Evolutionary conservation across 2,113 vertebrate genomes (phyloP).

Genomic region (Pteropus alecto): DNA sequence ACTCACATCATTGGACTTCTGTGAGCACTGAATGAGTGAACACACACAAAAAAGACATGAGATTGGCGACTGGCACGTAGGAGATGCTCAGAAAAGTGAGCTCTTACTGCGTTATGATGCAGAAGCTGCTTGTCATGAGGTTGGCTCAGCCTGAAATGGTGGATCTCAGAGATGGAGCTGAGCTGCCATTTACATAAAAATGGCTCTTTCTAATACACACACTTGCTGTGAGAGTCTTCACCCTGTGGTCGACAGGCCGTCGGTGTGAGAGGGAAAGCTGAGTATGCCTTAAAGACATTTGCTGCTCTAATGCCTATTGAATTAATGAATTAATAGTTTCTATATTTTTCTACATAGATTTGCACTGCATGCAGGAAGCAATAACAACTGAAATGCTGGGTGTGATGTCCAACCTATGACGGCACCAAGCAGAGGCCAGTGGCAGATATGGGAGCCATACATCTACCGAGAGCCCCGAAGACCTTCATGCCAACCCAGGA

Average conservation of each 20-base stretch:
- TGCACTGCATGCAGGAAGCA: background rate
- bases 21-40: background rate
- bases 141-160: background rate
- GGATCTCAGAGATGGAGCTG: background rate
- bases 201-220: background rate
- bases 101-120: fast-evolving
- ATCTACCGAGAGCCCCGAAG: background rate
- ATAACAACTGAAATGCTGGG: background rate
- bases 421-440: background rate
- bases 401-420: fast-evolving
- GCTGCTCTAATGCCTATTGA: background rate
- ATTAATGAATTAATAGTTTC: background rate
- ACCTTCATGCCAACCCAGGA: background rate
- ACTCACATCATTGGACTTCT: fast-evolving
- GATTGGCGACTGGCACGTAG: fast-evolving
- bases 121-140: background rate
- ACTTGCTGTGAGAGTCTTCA: background rate
- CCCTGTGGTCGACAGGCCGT: background rate
- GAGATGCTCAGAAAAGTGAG: background rate
- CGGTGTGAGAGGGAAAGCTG: background rate
- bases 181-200: background rate
- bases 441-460: background rate
- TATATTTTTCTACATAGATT: background rate
- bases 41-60: no score
- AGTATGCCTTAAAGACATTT: background rate